Conservation (phyloP, 1,140 invertebrate genomes). For the Brachionus asplanchnoidis region DNA sequence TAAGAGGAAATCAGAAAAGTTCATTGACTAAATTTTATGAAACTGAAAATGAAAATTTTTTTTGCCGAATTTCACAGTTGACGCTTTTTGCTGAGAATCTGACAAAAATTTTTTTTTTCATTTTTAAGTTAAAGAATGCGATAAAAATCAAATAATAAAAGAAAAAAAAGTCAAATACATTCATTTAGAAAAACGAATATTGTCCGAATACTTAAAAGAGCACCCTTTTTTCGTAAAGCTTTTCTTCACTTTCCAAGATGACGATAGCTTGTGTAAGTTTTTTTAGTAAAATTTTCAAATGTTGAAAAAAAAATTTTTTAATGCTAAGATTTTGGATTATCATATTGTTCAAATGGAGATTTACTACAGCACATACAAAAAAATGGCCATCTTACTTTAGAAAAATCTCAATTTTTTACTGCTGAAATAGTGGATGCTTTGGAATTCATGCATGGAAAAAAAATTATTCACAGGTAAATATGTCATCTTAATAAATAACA, state of each 20-base stretch:
- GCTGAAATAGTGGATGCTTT: slow-evolving; percentile 85
- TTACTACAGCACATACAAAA: slow-evolving; percentile 83
- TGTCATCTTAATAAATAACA: not conserved
- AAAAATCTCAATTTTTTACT: slow-evolving; percentile 83
- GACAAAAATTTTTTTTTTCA: too few species aligned
- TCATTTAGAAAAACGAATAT: slow-evolving; percentile 81
- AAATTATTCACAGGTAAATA: slow-evolving; percentile 78
- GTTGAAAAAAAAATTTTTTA: not conserved
- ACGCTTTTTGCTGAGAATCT: too few species aligned
- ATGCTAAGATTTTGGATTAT: slow-evolving; percentile 78
- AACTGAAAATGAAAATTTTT: too few species aligned
- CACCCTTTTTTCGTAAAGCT: slow-evolving; percentile 81
- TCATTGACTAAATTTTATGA: too few species aligned
- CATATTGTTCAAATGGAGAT: slow-evolving; percentile 89
- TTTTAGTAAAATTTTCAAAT: slow-evolving; percentile 43
- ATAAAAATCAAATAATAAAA: slow-evolving; percentile 81
- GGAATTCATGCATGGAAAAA: slow-evolving; percentile 81
- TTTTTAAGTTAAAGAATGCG: slow-evolving; percentile 83
- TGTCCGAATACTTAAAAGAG: slow-evolving; percentile 55
- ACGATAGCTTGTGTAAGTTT: slow-evolving; percentile 71
- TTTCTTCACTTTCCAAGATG: slow-evolving; percentile 93
- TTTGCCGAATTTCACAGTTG: too few species aligned
- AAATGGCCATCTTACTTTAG: slow-evolving; percentile 79
- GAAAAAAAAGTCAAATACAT: slow-evolving; percentile 90
- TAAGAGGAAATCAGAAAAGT: too few species aligned